Percentiles rank a stretch among this genome's conserved stretches.
Evolutionary conservation across 53 echinoderm and acorn worm genomes (phyloP).

Genomic region (Arbacia lixula): DNA sequence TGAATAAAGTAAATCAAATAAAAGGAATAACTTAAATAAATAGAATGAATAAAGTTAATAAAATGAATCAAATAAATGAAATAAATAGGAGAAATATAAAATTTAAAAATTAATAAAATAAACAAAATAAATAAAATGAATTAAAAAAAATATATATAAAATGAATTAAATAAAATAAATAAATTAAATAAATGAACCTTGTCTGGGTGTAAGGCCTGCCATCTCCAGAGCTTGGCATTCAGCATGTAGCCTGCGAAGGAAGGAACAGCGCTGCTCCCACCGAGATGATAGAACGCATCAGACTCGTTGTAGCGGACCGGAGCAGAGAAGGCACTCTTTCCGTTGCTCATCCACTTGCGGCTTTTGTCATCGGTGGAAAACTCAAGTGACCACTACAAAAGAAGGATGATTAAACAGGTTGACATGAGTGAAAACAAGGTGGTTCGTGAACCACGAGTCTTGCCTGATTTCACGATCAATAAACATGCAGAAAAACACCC

Average conservation of each 20-base stretch:
- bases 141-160: background rate
- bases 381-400: background rate
- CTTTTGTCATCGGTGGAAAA: conserved; percentile 52
- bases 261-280: conserved; percentile 65
- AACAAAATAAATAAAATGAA: background rate
- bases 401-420: too few species aligned
- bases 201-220: conserved; percentile 26
- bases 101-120: background rate
- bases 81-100: background rate
- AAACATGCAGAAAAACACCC: too few species aligned
- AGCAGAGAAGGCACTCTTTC: conserved; percentile 43
- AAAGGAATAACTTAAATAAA: background rate
- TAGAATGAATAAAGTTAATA: background rate
- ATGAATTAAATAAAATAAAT: too few species aligned
- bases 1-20: background rate
- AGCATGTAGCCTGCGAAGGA: conserved; percentile 80
- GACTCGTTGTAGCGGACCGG: conserved; percentile 66
- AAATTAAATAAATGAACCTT: too few species aligned
- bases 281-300: conserved; percentile 71
- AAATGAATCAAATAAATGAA: background rate
- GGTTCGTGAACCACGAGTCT: too few species aligned
- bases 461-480: too few species aligned
- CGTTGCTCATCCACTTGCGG: background rate
- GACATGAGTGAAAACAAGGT: too few species aligned
- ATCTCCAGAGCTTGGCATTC: conserved; percentile 70